Evolutionary conservation across 2,797 vertebrate species (phyloP).

Genomic region (Oophaga sylvatica): DNA sequence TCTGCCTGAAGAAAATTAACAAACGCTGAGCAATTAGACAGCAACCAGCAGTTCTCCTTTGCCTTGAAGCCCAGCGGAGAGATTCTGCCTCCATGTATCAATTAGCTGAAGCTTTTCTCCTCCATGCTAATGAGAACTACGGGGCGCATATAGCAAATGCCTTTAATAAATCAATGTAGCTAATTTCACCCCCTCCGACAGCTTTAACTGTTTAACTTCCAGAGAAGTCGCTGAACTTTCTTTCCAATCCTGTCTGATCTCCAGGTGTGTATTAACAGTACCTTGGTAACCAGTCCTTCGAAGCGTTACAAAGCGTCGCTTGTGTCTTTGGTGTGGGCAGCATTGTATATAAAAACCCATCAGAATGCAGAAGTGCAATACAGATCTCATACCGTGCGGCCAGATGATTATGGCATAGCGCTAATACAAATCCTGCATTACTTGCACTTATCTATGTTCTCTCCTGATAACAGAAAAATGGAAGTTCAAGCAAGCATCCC

Average conservation of each 20-base stretch:
- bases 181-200: conserved; percentile 21
- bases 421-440: not conserved
- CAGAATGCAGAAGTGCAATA: not conserved
- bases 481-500: too few species aligned
- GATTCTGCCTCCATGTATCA: conserved; percentile 53
- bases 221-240: not conserved
- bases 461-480: too few species aligned
- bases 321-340: not conserved
- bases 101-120: conserved; percentile 49
- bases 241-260: not conserved
- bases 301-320: not conserved
- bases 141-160: conserved; percentile 14
- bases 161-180: conserved; percentile 53
- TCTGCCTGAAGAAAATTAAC: conserved; percentile 56
- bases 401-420: not conserved
- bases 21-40: conserved; percentile 57
- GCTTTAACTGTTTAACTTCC: conserved; percentile 34
- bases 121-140: conserved; percentile 52
- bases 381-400: not conserved
- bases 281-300: not conserved
- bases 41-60: conserved; percentile 54
- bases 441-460: too few species aligned
- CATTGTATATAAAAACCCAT: not conserved
- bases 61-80: conserved; percentile 41
- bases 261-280: not conserved